phyloP scores from a whole-genome alignment of 2,888 invertebrate species.

The Falcaria lacertinaria region DNA sequence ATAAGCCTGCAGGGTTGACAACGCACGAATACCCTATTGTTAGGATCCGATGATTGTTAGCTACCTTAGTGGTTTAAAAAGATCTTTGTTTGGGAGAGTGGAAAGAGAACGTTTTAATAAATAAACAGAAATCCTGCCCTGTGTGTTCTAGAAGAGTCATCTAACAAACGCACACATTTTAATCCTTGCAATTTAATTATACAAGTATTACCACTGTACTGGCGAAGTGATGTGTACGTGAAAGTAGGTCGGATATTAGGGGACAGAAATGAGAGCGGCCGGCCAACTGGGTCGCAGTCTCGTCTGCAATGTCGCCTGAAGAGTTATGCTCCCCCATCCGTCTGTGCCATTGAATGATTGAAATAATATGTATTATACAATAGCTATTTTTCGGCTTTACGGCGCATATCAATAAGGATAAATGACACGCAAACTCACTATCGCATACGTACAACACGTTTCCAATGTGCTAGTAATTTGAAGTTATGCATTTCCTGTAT shows the following conservation, averaged over 20 bases:
- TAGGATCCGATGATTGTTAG: too few relatives aligned
- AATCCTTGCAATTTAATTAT: constrained; percentile 23
- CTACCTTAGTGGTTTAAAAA: too few relatives aligned
- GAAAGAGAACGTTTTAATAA: too few relatives aligned
- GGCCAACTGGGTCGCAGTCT: constrained; percentile 58
- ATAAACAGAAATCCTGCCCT: too few relatives aligned
- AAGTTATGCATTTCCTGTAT: too few relatives aligned
- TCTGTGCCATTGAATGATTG: constrained; percentile 51
- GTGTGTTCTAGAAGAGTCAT: too few relatives aligned
- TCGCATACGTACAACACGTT: constrained; percentile 1
- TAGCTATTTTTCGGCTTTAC: constrained; percentile 18
- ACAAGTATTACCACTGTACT: constrained; percentile 40
- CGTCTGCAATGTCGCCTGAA: constrained; percentile 19
- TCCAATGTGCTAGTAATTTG: too few relatives aligned
- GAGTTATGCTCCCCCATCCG: constrained; percentile 37
- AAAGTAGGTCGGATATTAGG: constrained; percentile 71
- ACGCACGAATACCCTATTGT: too few relatives aligned
- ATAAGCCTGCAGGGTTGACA: too few relatives aligned
- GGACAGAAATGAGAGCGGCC: constrained; percentile 56
- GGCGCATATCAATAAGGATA: not conserved
- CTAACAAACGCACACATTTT: not conserved
- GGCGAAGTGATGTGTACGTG: constrained; percentile 32
- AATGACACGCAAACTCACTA: not conserved
- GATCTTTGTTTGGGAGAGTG: too few relatives aligned
- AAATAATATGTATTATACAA: constrained; percentile 38